Evolutionary conservation across 2,113 vertebrate species (phyloP).

Genomic region (Shinisaurus crocodilurus): DNA sequence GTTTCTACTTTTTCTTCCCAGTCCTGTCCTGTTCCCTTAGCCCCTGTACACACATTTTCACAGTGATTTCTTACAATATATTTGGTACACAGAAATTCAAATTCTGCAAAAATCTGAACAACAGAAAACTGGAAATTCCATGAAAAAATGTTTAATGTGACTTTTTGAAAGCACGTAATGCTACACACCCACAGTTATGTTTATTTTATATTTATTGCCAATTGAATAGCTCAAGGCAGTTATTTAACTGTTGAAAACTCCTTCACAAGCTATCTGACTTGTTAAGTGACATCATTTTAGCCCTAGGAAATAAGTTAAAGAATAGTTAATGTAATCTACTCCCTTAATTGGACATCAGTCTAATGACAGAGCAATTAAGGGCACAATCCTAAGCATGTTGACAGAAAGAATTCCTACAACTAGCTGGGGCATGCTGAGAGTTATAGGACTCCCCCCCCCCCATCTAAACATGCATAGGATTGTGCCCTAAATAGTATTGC

Average conservation of each 20-base stretch:
- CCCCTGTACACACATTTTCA: background rate
- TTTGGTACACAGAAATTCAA: background rate
- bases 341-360: background rate
- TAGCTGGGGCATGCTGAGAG: too few relatives aligned
- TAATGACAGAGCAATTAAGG: fast-evolving
- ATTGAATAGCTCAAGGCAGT: background rate
- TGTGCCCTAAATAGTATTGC: background rate
- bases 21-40: background rate
- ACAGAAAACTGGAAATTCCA: background rate
- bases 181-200: background rate
- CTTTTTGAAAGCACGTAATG: background rate
- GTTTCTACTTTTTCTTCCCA: background rate
- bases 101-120: background rate
- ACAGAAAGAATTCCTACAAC: too few relatives aligned
- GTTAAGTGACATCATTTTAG: background rate
- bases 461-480: too few relatives aligned
- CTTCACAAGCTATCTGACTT: background rate
- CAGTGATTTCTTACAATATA: background rate
- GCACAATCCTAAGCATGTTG: too few relatives aligned
- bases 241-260: background rate
- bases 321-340: background rate
- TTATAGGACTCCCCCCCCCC: too few relatives aligned
- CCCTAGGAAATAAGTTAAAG: background rate
- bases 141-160: background rate
- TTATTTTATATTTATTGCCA: background rate